Base-by-base conservation (phyloP, 92 coral and sea anemone genomes). In the Epizoanthus rinbou region DNA sequence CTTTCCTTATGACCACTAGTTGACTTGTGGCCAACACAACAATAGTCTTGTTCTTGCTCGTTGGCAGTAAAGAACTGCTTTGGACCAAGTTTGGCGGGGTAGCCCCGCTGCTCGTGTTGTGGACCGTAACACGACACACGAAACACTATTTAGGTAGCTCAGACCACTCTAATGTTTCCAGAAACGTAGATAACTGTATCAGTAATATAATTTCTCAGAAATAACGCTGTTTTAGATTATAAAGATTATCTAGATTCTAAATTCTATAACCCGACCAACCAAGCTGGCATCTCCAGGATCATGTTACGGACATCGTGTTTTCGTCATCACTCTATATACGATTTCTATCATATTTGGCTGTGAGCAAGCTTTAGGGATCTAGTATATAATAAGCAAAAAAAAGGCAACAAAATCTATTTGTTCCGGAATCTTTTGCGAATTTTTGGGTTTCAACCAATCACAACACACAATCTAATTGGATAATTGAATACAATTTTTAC, bases 271-370 rank as follows among this genome's bases (percentile, higher is more conserved):
- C 65, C 6, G 65, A 60, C 0, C 65, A 60, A 60, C 25, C 65
- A 60, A 60, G 25, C n/a, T 60, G 65, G 65, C 65, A 25, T 60
- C 65, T 60, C 65, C 0, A 60, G 65, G 24, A 60, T 14, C 64
- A 0, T 15, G 0, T 58, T n/a, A 15, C 64, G 21, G 64, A 58
- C 64, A 3, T 58, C 64, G 64, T 58, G 19, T 58, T 58, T 58
- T 65, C 71, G 45, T 65, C 71, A 11, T 43, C 71, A 65, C 71
- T 3, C 71, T 25, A n/a, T 64, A 64, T 64, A 64, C 69, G 69
- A 64, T 62, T 62, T 62, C 67, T 62, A 7, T 63, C 17, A 63
- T 21, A 63, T 63, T 63, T 63, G 37, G 68, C 35, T 35, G 68
- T 63, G 68, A 23, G 68, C 5, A 63, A 63, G 68, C 68, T 63